phyloP scores from a whole-genome alignment of 1,140 invertebrate genomes.

The Anastrepha obliqua region DNA sequence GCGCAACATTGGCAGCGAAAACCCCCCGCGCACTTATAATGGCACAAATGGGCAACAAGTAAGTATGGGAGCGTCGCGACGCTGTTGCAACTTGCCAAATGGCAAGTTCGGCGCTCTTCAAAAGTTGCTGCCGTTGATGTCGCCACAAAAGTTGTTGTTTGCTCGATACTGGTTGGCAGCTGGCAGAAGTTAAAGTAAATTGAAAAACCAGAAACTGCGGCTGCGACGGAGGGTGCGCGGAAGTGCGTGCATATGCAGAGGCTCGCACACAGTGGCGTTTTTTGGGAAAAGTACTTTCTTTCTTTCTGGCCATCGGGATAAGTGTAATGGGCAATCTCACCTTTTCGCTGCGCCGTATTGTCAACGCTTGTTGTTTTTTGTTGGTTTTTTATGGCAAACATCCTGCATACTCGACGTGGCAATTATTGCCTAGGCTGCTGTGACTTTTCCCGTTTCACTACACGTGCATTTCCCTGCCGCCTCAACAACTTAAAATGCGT shows the following conservation, averaged over 20 bases:
- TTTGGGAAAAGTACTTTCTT: conserved; percentile 9
- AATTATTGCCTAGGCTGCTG: background rate
- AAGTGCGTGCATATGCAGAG: background rate
- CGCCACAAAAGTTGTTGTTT: background rate
- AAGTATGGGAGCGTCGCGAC: background rate
- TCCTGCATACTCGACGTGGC: background rate
- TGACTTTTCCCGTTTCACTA: background rate
- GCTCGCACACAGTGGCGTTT: background rate
- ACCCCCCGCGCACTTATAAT: background rate
- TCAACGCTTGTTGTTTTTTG: background rate
- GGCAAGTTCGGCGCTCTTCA: background rate
- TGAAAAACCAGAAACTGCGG: background rate
- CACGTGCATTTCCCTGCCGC: background rate
- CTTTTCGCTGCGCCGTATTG: background rate
- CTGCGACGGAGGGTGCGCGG: background rate
- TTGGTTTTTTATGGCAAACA: background rate
- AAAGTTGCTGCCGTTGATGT: background rate
- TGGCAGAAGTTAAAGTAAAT: background rate
- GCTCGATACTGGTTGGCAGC: background rate
- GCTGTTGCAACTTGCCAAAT: background rate
- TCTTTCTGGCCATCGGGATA: too few relatives aligned
- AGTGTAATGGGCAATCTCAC: background rate
- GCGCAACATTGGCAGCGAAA: background rate
- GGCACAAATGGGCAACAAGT: background rate
- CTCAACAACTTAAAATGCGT: background rate